Evolutionary conservation across 2,797 vertebrate genomes (phyloP).

Genomic region (Sebastes ruberrimus): DNA sequence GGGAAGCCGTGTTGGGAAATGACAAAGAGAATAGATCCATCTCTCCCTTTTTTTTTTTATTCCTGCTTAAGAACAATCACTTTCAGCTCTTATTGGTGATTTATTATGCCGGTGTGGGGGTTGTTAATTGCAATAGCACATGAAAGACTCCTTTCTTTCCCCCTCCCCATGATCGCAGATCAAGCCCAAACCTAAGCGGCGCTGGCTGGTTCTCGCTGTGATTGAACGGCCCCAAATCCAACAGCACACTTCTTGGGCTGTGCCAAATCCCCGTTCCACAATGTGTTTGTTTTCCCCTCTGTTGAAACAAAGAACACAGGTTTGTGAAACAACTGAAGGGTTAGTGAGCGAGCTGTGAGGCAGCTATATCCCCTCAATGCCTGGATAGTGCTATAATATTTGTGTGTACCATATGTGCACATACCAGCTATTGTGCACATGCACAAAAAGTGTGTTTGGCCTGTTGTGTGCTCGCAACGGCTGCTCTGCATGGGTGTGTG

Average conservation of each 20-base stretch:
- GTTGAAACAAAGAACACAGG: conserved; percentile 71
- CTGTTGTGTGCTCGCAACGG: not conserved
- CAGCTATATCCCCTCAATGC: conserved; percentile 16
- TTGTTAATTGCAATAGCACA: conserved; percentile 71
- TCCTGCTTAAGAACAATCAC: conserved; percentile 56
- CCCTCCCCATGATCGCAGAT: conserved; percentile 54
- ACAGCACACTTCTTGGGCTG: conserved; percentile 52
- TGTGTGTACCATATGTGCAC: not conserved
- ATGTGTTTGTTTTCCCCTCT: conserved; percentile 69
- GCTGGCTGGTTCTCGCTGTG: conserved; percentile 60
- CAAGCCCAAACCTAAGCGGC: conserved; percentile 68
- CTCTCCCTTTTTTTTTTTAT: conserved; percentile 22
- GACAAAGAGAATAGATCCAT: conserved; percentile 63
- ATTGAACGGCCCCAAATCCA: conserved; percentile 66
- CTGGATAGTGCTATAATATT: not conserved
- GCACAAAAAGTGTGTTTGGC: conserved; percentile 9
- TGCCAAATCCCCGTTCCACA: conserved; percentile 74
- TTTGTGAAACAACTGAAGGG: conserved; percentile 64
- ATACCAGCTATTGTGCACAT: not conserved
- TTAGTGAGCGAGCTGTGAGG: conserved; percentile 38
- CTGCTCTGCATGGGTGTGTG: conserved; percentile 32
- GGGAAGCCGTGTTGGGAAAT: conserved; percentile 66
- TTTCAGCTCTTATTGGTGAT: conserved; percentile 61
- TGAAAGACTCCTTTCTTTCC: conserved; percentile 68
- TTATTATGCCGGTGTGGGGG: conserved; percentile 58